Percentiles rank a stretch among this genome's conserved stretches.
phyloP scores from a whole-genome alignment of 2,797 vertebrate species.

The Hyperoplus immaculatus region DNA sequence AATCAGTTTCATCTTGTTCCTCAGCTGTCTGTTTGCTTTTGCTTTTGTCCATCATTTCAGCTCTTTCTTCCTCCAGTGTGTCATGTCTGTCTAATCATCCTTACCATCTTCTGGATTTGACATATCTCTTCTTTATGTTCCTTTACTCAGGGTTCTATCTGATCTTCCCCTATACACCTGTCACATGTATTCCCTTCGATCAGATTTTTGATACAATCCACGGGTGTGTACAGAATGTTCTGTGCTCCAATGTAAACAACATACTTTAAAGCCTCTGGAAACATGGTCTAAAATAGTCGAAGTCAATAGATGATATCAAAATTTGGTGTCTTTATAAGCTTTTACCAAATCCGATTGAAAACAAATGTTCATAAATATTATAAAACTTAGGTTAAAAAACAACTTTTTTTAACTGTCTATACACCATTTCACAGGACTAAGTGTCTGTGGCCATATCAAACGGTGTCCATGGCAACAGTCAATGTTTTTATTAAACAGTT shows the following conservation, averaged over 20 bases:
- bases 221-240: background rate
- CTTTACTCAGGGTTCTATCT: slow-evolving; percentile 9
- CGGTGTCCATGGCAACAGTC: too few species aligned
- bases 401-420: too few species aligned
- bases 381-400: too few species aligned
- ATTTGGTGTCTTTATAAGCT: too few species aligned
- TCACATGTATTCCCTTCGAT: slow-evolving; percentile 6
- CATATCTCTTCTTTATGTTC: background rate
- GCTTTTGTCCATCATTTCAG: background rate
- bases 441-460: too few species aligned
- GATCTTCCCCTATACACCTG: slow-evolving; percentile 11
- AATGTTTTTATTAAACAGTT: too few species aligned
- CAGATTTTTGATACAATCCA: background rate
- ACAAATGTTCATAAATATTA: too few species aligned
- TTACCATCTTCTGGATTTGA: background rate
- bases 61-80: background rate
- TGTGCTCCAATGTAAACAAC: background rate
- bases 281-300: background rate
- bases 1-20: background rate
- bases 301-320: too few species aligned
- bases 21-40: background rate
- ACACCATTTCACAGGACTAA: too few species aligned
- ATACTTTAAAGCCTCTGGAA: background rate
- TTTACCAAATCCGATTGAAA: too few species aligned
- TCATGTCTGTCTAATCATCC: background rate